Conservation (phyloP, 2,113 vertebrate species). For the Meles meles region DNA sequence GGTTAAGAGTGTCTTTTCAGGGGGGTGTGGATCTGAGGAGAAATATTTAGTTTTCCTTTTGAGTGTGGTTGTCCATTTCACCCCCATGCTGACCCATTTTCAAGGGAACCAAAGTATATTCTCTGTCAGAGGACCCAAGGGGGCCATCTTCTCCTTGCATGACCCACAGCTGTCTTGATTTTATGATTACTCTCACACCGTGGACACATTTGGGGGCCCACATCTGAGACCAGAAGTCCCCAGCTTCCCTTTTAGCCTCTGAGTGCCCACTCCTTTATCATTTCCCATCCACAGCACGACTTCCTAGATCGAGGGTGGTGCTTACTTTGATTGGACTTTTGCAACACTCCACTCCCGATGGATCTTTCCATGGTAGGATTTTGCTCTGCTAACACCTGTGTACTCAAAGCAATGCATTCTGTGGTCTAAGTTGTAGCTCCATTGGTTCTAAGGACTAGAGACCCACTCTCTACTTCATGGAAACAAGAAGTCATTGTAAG, state of each 20-base stretch:
- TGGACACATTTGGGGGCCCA: not conserved
- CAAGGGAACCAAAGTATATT: not conserved
- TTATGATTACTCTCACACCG: not conserved
- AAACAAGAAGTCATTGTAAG: not conserved
- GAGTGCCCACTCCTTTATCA: not conserved
- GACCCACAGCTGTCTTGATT: not conserved
- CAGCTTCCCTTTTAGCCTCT: too few relatives aligned
- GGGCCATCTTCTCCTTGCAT: not conserved
- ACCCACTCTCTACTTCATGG: not conserved
- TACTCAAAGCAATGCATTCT: not conserved
- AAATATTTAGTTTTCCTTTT: not conserved
- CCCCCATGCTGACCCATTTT: not conserved
- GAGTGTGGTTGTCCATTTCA: not conserved
- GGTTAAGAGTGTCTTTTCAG: not conserved
- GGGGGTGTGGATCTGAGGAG: not conserved
- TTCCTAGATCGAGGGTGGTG: not conserved
- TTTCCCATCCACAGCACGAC: too few relatives aligned
- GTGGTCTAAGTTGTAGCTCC: not conserved
- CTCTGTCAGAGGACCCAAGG: not conserved
- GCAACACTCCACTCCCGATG: fast-evolving
- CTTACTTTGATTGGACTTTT: not conserved
- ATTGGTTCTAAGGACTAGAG: not conserved
- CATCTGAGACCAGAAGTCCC: not conserved
- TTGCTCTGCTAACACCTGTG: not conserved
- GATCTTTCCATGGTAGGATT: not conserved